Evolutionary conservation across 2,797 vertebrate species (phyloP).

Genomic region (Nothura maculosa): DNA sequence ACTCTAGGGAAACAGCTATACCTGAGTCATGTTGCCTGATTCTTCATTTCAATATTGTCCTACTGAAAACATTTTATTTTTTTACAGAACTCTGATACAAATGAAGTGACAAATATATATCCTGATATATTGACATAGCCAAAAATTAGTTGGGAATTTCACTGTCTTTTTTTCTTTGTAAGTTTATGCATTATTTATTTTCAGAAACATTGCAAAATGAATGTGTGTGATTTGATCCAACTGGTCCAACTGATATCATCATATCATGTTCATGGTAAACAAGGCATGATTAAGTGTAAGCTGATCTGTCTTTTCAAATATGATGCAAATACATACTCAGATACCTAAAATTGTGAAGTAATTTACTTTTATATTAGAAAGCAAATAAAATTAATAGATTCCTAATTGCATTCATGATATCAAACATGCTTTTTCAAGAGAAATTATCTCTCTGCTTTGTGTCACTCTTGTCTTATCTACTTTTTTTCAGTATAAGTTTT

Average conservation of each 20-base stretch:
- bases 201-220: neutral
- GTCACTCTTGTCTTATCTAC: neutral
- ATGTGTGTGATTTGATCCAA: conserved; percentile 16
- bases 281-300: neutral
- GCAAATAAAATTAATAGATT: neutral
- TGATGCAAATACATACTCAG: neutral
- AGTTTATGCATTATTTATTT: neutral
- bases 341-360: neutral
- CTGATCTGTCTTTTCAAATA: neutral
- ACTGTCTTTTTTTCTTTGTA: neutral
- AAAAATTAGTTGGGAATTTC: conserved; percentile 10
- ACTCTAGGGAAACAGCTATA: neutral
- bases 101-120: neutral
- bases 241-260: neutral
- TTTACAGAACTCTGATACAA: neutral
- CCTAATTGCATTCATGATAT: neutral
- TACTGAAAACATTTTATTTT: neutral
- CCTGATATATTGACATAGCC: neutral
- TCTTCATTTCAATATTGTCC: neutral
- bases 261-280: neutral
- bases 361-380: conserved; percentile 2
- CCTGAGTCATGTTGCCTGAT: neutral
- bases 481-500: neutral
- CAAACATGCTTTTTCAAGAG: neutral
- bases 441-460: neutral